Evolutionary conservation across 2,888 invertebrate species (phyloP), one percentile per base, ranked within the genome.

Genomic region (Yponomeuta cagnagella): DNA sequence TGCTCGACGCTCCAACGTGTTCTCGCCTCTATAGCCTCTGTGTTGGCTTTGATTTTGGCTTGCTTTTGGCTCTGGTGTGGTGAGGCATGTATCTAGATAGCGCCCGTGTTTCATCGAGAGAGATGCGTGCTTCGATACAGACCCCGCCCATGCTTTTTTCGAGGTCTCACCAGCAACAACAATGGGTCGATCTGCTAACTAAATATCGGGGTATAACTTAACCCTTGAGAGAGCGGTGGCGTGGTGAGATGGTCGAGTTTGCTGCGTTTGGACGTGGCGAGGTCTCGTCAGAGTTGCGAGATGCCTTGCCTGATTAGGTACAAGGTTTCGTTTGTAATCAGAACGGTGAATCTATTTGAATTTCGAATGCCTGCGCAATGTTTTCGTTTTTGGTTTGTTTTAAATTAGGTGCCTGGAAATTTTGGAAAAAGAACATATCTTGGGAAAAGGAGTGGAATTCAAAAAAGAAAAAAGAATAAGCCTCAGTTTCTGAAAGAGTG

Each of bases 61-160:
- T 72, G 79, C 63, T 66, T 8, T 10, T 8, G 48, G 63, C 43
- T 10, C 76, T 80, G 77, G 87, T 84, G 86, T 88, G 84, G 86
- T 83, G 85, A 82, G 87, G 88, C 86, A 88, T 88, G 89, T 90
- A 90, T 90, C 89, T 80, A 80, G 89, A 89, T 89, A 86, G 83
- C 79, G 82, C 85, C 23, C 85, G 83, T 82, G 90, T 87, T 89
- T 87, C 91, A 90, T 90, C 90, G 89, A 80, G 80, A 77, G 82
- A 80, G 90, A 90, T 89, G 86, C 83, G 80, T 76, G 80, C 72
- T 72, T 33, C 79, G 91, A 92, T 92, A 90, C 73, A 8, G 74
- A 84, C 91, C 87, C 87, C 90, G 91, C 91, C 91, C 90, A 83
- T 85, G 88, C 84, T 92, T 92, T 91, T 92, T 92, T 91, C 90